Conservation (phyloP, 2,113 vertebrate species). For the Corythornis cristatus region DNA sequence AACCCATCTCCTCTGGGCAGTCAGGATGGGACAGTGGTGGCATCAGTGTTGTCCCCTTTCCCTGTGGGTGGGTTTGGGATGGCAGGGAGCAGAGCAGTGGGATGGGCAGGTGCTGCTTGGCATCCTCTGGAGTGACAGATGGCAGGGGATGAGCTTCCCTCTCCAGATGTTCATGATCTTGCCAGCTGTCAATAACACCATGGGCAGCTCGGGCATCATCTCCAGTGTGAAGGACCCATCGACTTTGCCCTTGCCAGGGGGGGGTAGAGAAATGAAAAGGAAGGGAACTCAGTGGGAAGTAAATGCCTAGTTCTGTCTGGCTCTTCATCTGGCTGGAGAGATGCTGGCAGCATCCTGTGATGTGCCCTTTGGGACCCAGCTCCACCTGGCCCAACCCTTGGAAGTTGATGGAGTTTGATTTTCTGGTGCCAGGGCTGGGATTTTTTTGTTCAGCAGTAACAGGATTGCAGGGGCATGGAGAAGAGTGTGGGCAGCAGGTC, state of each 20-base stretch:
- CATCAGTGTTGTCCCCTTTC: neutral
- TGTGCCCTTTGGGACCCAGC: neutral
- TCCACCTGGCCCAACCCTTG: neutral
- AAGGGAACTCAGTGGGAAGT: neutral
- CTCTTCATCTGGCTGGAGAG: neutral
- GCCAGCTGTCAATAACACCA: constrained; percentile 15
- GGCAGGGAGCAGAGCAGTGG: neutral
- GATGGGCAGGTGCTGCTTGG: neutral
- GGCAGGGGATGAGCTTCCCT: constrained; percentile 16
- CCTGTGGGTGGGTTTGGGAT: accelerated
- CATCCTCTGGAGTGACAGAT: constrained; percentile 19
- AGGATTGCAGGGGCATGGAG: neutral
- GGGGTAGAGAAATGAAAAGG: neutral
- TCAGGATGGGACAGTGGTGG: neutral
- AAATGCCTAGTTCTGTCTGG: neutral
- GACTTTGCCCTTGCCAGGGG: neutral
- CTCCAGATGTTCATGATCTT: constrained; percentile 51
- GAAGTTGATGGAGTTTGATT: accelerated
- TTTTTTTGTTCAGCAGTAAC: neutral
- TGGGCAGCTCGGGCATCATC: neutral
- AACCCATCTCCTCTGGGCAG: accelerated
- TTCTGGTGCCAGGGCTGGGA: neutral
- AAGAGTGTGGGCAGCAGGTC: too few relatives aligned
- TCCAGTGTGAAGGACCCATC: neutral
- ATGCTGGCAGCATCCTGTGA: neutral